phyloP scores from a whole-genome alignment of 2,888 invertebrate species.

The Athrips mouffetella region DNA sequence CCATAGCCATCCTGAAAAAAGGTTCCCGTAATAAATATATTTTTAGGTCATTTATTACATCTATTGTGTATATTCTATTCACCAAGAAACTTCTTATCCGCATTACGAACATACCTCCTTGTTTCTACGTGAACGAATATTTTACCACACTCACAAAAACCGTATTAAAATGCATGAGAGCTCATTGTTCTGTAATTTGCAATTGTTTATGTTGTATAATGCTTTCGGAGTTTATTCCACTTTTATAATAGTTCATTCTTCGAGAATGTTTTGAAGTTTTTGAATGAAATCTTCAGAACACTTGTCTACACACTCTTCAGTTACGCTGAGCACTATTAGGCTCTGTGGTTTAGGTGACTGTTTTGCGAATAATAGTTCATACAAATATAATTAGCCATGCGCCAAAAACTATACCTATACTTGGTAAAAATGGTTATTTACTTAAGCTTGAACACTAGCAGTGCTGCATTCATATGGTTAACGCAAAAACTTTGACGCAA shows the following conservation, averaged over 20 bases:
- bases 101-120: slow-evolving; percentile 31
- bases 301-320: background rate
- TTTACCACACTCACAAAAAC: slow-evolving; percentile 47
- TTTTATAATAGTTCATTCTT: slow-evolving; percentile 11
- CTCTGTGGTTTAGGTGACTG: too few species aligned
- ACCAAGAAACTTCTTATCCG: slow-evolving; percentile 26
- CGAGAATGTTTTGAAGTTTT: background rate
- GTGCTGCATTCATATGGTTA: too few species aligned
- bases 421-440: too few species aligned
- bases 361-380: too few species aligned
- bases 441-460: too few species aligned
- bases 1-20: too few species aligned
- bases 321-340: too few species aligned
- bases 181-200: slow-evolving; percentile 43
- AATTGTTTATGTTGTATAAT: slow-evolving; percentile 44
- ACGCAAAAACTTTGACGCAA: too few species aligned
- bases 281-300: background rate
- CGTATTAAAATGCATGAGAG: slow-evolving; percentile 54
- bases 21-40: too few species aligned
- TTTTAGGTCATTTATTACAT: too few species aligned
- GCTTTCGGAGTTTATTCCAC: slow-evolving; percentile 24
- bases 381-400: too few species aligned
- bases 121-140: slow-evolving; percentile 32
- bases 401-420: too few species aligned
- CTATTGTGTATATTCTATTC: background rate